Base-by-base conservation (phyloP, 2,113 vertebrate genomes). In the Odontesthes bonariensis region DNA sequence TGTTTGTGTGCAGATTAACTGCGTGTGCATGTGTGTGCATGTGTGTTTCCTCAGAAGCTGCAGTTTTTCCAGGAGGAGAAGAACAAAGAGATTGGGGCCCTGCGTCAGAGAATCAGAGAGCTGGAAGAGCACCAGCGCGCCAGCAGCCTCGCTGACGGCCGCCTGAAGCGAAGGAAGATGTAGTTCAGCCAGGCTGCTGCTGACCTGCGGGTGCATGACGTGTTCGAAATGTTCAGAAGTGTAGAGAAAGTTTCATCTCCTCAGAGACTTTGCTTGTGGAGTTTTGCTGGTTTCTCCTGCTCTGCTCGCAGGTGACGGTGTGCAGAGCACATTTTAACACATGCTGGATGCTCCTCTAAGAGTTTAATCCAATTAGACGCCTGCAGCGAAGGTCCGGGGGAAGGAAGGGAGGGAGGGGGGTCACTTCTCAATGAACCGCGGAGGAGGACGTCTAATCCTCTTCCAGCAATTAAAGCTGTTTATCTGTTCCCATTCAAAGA, bases 61-160 rank as follows among this genome's bases (percentile, higher is more conserved):
- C 88, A 88, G 66, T 87, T 84, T 61, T 60, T 91, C 60, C 89
- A 91, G 62, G 91, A 90, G 77, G 89, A 92, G 81, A 92, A 90
- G 63, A 89, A 87, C 71, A 86, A 75, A 51, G 88, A 92, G 79
- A 82, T 89, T 64, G 54, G 1, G 6, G 68, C 57, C 54, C 77
- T 90, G 64, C 83, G 73, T 86, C 88, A 91, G 81, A 84, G 84
- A 88, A 86, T 91, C 84, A 85, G 59, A 71, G 88, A 88, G 73
- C 81, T 91, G 79, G 88, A 92, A 69, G 89, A 82, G 62, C 69
- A 1, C 17, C 91, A 88, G 75, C 77, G 13, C 0, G 20, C 4
- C 16, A 0, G 44, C 55, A 6, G 49, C 49, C 2, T 55, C 56
- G 35, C 0, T 0, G 74, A 73, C 54, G 12, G 16, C 64, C 51